phyloP scores from a whole-genome alignment of 2,113 vertebrate species.

The Galbula dea region DNA sequence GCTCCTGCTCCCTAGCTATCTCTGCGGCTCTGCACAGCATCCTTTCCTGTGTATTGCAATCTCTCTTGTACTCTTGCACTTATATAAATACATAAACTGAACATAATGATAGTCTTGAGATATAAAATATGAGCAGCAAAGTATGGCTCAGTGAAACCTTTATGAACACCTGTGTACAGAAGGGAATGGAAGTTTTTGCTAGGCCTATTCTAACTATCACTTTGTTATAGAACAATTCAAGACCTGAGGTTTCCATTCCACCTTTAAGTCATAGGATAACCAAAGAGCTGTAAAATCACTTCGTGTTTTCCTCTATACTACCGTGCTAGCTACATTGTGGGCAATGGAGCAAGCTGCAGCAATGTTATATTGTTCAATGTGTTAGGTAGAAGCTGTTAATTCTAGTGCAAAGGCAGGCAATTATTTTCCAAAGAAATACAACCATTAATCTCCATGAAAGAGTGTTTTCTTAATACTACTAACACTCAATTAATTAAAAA shows the following conservation, averaged over 20 bases:
- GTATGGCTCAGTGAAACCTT: background rate
- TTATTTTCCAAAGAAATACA: background rate
- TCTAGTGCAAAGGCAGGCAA: background rate
- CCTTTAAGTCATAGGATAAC: background rate
- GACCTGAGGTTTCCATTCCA: background rate
- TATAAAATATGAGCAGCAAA: background rate
- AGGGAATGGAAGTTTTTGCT: background rate
- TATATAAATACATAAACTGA: background rate
- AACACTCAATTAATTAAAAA: background rate
- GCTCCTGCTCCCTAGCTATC: background rate
- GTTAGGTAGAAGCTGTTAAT: background rate
- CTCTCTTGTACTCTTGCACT: background rate
- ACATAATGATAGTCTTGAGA: background rate
- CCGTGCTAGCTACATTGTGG: background rate
- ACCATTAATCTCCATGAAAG: background rate
- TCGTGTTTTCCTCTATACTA: background rate
- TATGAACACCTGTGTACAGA: background rate
- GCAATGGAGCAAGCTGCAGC: background rate
- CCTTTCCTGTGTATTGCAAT: background rate
- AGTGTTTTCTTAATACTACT: background rate
- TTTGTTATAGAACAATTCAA: background rate
- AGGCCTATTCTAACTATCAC: background rate
- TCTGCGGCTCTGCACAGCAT: background rate
- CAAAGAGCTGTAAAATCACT: background rate
- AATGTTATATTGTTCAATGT: background rate